Base-by-base conservation (phyloP, 2,797 vertebrate species). In the Pangasius krempfi region DNA sequence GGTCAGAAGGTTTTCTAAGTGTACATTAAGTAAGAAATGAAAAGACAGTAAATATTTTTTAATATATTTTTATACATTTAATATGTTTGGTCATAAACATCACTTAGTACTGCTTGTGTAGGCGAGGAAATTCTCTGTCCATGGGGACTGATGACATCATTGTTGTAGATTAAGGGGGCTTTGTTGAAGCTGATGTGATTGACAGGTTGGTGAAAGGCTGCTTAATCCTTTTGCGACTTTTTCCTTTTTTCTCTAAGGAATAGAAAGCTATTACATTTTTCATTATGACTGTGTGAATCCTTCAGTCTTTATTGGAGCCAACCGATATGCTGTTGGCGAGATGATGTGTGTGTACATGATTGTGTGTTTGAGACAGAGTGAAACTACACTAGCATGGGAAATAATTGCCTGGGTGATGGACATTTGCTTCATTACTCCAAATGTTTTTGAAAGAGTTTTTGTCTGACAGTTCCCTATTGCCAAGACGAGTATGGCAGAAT, bases 331-430 rank as follows among this genome's bases (percentile, higher is more conserved):
- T 85, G 66, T 73, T 37, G 73, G 44, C 56, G 82, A 60, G 85
- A 66, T 56, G 22, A n/a, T 75, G 40, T 54, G 68, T 62, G 50
- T 78, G 78, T 76, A 16, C 27, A 37, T 75, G 37, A 79, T 52
- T 85, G 62, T 85, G 44, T 81, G 64, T 84, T 60, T 86, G 75
- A 40, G 62, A 16, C 22, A n/a, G 20, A 54, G 30, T 12, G 47
- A 30, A 52, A 72, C 50, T 27, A 25, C 12, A 44, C 5, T 33
- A 88, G 87, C 76, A 73, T 64, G 79, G 56, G 58, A 54, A 12
- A 62, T 88, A 87, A 89, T 90, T 88, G 87, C 84, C 58, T 47
- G 86, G 56, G 30, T 88, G 70, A 90, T 87, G 47, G 86, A 87
- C 81, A 85, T 86, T 81, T 88, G 80, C 47, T 33, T 40, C 52